Base-by-base conservation (phyloP, 1,140 invertebrate species). In the Meloidogyne floridensis region DNA sequence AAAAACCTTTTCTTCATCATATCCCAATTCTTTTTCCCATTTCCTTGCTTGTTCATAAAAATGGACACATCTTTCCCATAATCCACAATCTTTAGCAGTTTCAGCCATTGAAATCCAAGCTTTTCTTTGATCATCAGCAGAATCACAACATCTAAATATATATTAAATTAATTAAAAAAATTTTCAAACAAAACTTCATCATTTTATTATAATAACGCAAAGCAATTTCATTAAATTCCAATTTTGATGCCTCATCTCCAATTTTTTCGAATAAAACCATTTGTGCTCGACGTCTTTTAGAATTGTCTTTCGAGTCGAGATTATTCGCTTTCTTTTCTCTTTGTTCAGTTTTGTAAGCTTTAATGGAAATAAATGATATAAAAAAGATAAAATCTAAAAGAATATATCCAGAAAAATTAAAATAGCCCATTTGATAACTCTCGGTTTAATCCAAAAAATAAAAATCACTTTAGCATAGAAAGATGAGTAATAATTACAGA, bases 61-160 rank as follows among this genome's bases (percentile, higher is more conserved):
- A 47, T 42, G 3, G 1, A 79, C 53, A 11, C 65, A 69, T 53
- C 77, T 20, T 70, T n/a, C 18, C 59, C 77, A 79, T 53, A 79
- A 79, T 15, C 43, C 47, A 13, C 56, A 79, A 69, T 79, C 77
- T 70, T 72, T 79, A 3, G 77, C 77, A 13, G 77, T 20, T 51
- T 79, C 77, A 11, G 77, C 77, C 77, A 79, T 79, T 69, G 77
- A 79, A 47, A 53, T 54, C 77, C 77, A 79, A 11, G 77, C 77
- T 51, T 71, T 79, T n/a, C 77, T 9, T 79, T 79, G 20, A 51
- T 79, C 59, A 70, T 79, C 65, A 51, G 77, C 59, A 54, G 72
- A 74, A 74, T 74, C 72, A 51, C 43, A 47, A 18, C 18, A 74
- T 54, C 72, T 74, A 18, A n/a, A n/a, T 32, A 15, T 70, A 32